Base-by-base conservation (phyloP, 2,113 vertebrate genomes). In the Atherinomorus stipes region DNA sequence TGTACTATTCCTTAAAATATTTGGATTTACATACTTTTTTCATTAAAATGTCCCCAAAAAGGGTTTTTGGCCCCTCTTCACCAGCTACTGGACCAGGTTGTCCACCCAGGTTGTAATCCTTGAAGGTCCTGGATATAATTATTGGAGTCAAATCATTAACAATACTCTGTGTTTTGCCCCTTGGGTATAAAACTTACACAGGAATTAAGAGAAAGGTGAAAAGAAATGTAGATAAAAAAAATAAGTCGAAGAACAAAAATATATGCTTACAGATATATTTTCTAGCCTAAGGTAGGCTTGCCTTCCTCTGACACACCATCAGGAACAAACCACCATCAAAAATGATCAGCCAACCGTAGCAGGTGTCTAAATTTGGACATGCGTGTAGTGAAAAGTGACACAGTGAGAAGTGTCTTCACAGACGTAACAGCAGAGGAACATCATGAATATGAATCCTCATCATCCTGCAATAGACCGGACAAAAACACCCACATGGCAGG, bases 261-360 rank as follows among this genome's bases (percentile, higher is more conserved):
- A 68, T 25, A 18, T 44, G 42, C 76, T 73, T 77, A 71, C 63
- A 74, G 72, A 89, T 79, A 78, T 76, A 86, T 90, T 87, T 90
- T 64, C 52, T 80, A 64, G 72, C 56, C 64, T 63, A 70, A 74
- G 77, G 78, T 83, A 69, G 70, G 52, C 47, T 76, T 51, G 67
- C 86, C 69, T 79, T 61, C 40, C 79, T 71, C 83, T 70, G 74
- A 83, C 76, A 58, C 58, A 54, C 77, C 82, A 73, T 79, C 75
- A 71, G 65, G 54, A 78, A 76, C 74, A 67, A 82, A 86, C 74
- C 54, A 22, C 83, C 88, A 88, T 92, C 86, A 90, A 92, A 89
- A 91, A 92, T 91, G 81, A 90, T 77, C 84, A 92, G 52, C 75
- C 83, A 89, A 90, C 88, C 89, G 88, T 91, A 76, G 71, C 83